These are phyloP conservation scores for Mormyrops attenuatus DNA, from an alignment of 2,797 vertebrate genomes.

Conservation along the genomic window DNA sequence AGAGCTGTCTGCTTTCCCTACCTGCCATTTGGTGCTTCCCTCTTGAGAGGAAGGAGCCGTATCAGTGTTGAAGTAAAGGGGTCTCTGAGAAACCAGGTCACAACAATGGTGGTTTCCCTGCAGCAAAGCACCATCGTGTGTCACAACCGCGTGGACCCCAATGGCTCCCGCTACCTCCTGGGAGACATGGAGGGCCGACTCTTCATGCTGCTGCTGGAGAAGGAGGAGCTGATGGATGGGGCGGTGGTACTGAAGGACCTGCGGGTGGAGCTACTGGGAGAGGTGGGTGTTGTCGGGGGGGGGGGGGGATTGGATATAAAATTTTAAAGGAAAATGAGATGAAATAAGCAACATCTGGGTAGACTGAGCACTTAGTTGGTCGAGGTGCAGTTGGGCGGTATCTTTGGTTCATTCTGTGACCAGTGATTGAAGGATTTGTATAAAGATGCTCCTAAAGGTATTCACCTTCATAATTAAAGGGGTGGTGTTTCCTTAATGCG, in stretches of 20 bases:
- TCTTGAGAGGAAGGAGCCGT: neutral
- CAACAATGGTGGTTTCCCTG: neutral
- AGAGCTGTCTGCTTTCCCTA: slow-evolving; percentile 19
- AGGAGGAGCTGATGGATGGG: slow-evolving; percentile 96
- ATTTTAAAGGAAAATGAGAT: neutral
- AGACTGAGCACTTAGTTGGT: neutral
- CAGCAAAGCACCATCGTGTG: slow-evolving; percentile 99
- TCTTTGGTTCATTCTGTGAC: neutral
- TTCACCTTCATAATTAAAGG: neutral
- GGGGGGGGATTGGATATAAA: neutral
- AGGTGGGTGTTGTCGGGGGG: slow-evolving; percentile 58
- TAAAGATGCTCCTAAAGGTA: neutral
- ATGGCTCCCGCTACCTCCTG: slow-evolving; percentile 88
- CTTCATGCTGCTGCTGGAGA: slow-evolving; percentile 96
- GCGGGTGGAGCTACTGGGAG: slow-evolving; percentile 89
- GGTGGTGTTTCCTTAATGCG: neutral
- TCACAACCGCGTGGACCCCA: slow-evolving; percentile 95
- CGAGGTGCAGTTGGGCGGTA: neutral
- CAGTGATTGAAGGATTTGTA: neutral
- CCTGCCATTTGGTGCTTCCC: neutral
- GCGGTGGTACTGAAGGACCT: slow-evolving; percentile 88
- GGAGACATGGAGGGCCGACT: slow-evolving; percentile 97
- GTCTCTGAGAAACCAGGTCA: neutral
- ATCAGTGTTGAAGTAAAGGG: neutral
- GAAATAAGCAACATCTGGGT: neutral